Conservation (phyloP, 1,140 invertebrate species). For the Temnothorax longispinosus region DNA sequence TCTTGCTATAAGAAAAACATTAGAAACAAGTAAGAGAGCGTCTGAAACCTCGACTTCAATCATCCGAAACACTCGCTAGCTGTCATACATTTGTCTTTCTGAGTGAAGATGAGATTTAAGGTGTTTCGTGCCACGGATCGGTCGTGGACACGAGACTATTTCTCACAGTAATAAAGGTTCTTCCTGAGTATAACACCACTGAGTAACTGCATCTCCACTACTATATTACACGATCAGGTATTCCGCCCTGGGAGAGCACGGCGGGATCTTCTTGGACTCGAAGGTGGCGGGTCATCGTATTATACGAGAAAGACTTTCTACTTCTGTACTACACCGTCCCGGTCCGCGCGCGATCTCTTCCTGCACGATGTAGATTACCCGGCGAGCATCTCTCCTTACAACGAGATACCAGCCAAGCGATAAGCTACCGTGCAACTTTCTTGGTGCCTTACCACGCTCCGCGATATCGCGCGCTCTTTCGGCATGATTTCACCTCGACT, state of each 20-base stretch:
- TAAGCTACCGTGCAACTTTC: conserved; percentile 72
- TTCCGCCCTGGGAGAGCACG: conserved; percentile 43
- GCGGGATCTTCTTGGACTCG: conserved; percentile 48
- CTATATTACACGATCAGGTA: conserved; percentile 60
- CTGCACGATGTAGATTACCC: conserved; percentile 72
- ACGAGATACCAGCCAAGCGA: conserved; percentile 71
- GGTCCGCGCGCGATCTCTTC: conserved; percentile 60
- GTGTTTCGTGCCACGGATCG: conserved; percentile 1
- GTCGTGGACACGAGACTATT: conserved; percentile 52
- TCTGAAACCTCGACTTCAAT: not conserved
- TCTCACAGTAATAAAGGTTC: conserved; percentile 53
- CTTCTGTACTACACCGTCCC: conserved; percentile 67
- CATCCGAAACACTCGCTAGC: not conserved
- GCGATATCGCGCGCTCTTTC: conserved; percentile 20
- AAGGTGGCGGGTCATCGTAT: conserved; percentile 70
- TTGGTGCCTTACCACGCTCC: conserved; percentile 44
- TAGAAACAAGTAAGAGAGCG: not conserved
- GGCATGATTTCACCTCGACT: conserved; percentile 48
- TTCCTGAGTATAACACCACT: conserved; percentile 59
- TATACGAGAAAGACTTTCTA: conserved; percentile 73
- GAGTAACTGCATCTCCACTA: conserved; percentile 30
- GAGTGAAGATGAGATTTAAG: not conserved
- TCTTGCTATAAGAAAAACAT: not conserved
- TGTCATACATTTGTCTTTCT: conserved; percentile 27
- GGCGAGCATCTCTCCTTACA: conserved; percentile 65